phyloP scores from a whole-genome alignment of 2,888 invertebrate species.

The Diloba caeruleocephala region DNA sequence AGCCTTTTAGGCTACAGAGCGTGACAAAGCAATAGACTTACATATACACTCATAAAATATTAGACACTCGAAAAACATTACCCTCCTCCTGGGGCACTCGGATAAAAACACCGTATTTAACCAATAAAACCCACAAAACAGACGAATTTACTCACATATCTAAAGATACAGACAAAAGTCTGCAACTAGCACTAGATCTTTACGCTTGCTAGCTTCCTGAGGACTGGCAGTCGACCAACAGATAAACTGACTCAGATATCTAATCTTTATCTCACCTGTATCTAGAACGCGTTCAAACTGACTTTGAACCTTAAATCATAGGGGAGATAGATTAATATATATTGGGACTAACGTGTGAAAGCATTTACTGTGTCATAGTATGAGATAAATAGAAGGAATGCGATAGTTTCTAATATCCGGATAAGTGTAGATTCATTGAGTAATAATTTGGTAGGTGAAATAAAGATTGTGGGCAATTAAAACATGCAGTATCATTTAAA shows the following conservation, averaged over 20 bases:
- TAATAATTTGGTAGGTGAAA: neutral
- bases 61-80: too few species aligned
- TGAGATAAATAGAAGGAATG: conserved; percentile 14
- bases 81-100: too few species aligned
- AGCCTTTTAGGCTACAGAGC: too few species aligned
- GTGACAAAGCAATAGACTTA: too few species aligned
- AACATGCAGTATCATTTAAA: too few species aligned
- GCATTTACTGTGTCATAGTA: conserved; percentile 11
- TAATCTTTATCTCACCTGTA: conserved; percentile 48
- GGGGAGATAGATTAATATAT: conserved; percentile 9
- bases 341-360: conserved; percentile 21
- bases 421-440: neutral
- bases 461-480: neutral
- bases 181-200: conserved; percentile 35
- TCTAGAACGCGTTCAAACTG: conserved; percentile 12
- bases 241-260: conserved; percentile 56
- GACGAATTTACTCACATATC: conserved; percentile 44
- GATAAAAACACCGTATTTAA: too few species aligned
- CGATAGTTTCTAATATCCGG: conserved; percentile 9
- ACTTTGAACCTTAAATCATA: conserved; percentile 26
- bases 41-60: too few species aligned
- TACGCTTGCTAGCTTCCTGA: conserved; percentile 28
- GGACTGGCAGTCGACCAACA: conserved; percentile 42
- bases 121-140: neutral
- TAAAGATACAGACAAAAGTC: conserved; percentile 33